Percentiles rank a stretch among this genome's conserved stretches.
These are phyloP conservation scores for Homalodisca vitripennis DNA, from an alignment of 1,140 invertebrate species.

Conservation along the genomic window DNA sequence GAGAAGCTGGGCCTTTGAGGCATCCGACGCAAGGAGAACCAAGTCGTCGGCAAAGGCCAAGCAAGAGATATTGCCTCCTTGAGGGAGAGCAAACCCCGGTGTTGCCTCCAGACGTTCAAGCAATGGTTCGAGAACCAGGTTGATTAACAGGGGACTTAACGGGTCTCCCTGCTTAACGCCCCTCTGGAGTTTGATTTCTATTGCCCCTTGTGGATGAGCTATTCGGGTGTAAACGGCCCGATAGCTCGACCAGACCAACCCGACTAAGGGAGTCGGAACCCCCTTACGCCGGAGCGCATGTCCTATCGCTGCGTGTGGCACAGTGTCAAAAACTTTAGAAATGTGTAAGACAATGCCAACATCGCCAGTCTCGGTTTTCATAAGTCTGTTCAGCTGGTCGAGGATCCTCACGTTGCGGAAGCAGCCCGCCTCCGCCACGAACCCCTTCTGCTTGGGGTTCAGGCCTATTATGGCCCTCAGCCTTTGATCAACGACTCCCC, in stretches of 20 bases:
- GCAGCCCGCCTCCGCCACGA: conserved; percentile 34
- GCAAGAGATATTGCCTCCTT: neutral
- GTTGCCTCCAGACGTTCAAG: conserved; percentile 24
- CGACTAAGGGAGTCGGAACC: conserved; percentile 8
- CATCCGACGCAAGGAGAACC: conserved; percentile 21
- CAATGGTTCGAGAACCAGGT: conserved; percentile 42
- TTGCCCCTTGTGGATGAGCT: neutral
- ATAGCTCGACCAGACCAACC: neutral
- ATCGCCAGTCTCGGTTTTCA: conserved; percentile 24
- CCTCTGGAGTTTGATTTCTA: neutral
- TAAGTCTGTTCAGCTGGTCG: conserved; percentile 29
- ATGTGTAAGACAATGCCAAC: conserved; percentile 40
- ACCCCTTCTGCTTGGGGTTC: conserved; percentile 38
- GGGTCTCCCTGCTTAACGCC: conserved; percentile 47
- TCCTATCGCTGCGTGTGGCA: conserved; percentile 39
- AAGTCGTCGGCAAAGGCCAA: conserved; percentile 34
- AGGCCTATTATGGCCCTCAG: too few relatives aligned
- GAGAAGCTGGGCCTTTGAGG: neutral
- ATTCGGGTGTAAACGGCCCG: neutral
- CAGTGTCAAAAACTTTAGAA: conserved; percentile 46
- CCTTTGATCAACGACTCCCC: too few relatives aligned
- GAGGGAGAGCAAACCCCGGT: neutral
- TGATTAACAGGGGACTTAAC: conserved; percentile 44
- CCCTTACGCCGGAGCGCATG: conserved; percentile 27
- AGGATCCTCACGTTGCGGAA: conserved; percentile 34